Evolutionary conservation across 1,140 invertebrate species (phyloP), one percentile per base, ranked within the genome.

Genomic region (Gyrodactylus bullatarudis): DNA sequence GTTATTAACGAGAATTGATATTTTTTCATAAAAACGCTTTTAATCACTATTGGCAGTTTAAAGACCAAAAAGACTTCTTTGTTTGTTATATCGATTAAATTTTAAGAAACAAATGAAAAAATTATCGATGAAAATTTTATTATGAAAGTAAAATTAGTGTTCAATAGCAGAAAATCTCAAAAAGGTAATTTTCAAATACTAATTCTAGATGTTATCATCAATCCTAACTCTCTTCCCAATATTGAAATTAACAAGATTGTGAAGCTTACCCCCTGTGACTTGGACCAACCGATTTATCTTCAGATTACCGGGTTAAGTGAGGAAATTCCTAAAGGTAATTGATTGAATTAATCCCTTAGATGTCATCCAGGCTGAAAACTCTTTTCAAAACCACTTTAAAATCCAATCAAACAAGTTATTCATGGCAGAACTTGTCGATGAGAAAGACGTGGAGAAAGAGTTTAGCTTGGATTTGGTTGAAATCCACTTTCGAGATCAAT

Each of bases 401-500:
- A 54, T 54, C 34, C 34, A 54, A 54, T 54, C 34, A 16, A 16
- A 16, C 2, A 23, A 26, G 27, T 26, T 24, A 26, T 74, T 26
- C 34, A 0, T 54, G 1, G 26, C 20, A 68, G 19, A 71, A 72
- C 22, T 23, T 23, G 24, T 27, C 54, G 73, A 68, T 26, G 1
- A 68, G n/a, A 54, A 70, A 19, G n/a, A 71, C 1, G 20, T 22
- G 21, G n/a, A 69, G 22, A 22, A 80, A 72, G 85, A 86, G 81
- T 89, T 96, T n/a, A 85, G 88, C 1, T 81, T 98, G 26, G 92
- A 98, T 82, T 89, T 91, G 2, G 86, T 98, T 68, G 94, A 98
- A 80, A 81, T 99, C 1, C 91, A 89, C 0, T 96, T 96, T 77
- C 95, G 92, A 81, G 94, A 98, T 79, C 91, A 95, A 79, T 98